Evolutionary conservation across 2,888 invertebrate genomes (phyloP), one percentile per base, ranked within the genome.

Genomic region (Caenorhabditis plicata): DNA sequence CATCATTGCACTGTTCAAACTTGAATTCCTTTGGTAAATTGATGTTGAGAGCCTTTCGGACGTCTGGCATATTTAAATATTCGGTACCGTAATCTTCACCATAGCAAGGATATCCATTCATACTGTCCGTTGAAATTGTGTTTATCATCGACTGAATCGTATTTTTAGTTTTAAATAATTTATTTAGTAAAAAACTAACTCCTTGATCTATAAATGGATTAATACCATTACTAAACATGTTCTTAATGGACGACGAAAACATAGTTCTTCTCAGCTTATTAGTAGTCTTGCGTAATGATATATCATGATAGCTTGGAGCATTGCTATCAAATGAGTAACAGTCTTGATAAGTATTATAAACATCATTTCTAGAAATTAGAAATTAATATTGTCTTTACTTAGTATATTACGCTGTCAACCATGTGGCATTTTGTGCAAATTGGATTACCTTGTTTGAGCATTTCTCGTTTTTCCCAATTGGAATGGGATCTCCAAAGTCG

Each of bases 301-400:
- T 31, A 11, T 58, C 56, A 15, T 52, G 44, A 8, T 33, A 27
- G 9, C 36, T 39, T 4, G 55, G 50, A 4, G 46, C 26, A 13
- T 36, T 44, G 2, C 29, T 11, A 26, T 62, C 55, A n/a, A 64
- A 61, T 38, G 47, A 55, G 57, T 73, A 71, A 44, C 73, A 71
- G 41, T 73, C 73, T 36, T 69, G 68, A 45, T 68, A 71, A 7
- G 67, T 60, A 54, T 73, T 73, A 53, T 73, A 73, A 4, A 73
- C 73, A 50, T 71, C 69, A 48, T 73, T 68, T 36, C 68, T 71
- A 45, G 27, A 65, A 54, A 23, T 17, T 2, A 9, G 8, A 39
- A 5, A 11, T n/a, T n/a, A n/a, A n/a, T n/a, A n/a, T n/a, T n/a
- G n/a, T n/a, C n/a, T n/a, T n/a, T n/a, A n/a, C n/a, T n/a, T n/a